Conservation (phyloP, 2,113 vertebrate genomes). For the Ctenodactylus gundi region DNA sequence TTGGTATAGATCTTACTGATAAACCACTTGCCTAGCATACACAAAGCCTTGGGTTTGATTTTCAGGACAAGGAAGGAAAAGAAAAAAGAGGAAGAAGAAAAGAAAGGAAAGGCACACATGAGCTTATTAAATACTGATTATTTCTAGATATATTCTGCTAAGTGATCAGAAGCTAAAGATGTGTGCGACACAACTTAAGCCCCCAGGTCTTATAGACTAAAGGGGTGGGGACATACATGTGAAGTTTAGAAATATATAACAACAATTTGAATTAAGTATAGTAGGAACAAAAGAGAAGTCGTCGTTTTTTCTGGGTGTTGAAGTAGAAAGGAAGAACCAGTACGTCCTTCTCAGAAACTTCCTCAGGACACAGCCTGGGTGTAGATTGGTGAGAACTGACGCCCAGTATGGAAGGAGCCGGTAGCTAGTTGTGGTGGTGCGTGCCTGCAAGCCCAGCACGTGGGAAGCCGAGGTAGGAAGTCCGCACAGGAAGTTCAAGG, state of each 20-base stretch:
- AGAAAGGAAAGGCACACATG: background rate
- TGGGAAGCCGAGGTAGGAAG: background rate
- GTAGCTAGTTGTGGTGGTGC: background rate
- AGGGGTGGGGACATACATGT: background rate
- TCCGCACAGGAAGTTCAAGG: background rate
- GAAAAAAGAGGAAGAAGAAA: background rate
- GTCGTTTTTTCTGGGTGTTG: background rate
- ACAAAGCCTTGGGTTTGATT: background rate
- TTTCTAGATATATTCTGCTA: slow-evolving; percentile 21
- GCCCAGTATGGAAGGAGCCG: background rate
- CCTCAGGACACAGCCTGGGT: background rate
- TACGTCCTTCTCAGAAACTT: background rate
- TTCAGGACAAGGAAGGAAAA: background rate
- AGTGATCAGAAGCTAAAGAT: background rate
- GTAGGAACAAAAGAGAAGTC: background rate
- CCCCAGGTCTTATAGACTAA: background rate
- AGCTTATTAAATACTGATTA: background rate
- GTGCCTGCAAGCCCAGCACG: background rate
- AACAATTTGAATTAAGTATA: background rate
- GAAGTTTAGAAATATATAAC: slow-evolving; percentile 14
- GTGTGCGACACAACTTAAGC: background rate
- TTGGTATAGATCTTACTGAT: background rate
- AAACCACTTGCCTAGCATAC: background rate
- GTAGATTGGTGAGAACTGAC: background rate
- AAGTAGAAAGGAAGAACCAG: background rate